Conservation (phyloP, 2,113 vertebrate species). For the Sorex araneus region DNA sequence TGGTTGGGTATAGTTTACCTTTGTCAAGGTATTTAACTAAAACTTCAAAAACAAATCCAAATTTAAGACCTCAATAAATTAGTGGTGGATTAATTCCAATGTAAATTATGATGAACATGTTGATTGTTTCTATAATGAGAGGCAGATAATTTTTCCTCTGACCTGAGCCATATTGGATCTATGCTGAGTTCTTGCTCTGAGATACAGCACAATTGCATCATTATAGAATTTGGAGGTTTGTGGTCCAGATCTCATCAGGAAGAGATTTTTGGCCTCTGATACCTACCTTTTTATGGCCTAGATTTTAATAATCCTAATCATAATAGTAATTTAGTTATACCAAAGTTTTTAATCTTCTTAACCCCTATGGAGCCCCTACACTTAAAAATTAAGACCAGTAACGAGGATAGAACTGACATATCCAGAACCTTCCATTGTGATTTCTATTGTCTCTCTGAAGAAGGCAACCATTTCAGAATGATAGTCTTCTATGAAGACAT, state of each 20-base stretch:
- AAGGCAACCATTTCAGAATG: neutral
- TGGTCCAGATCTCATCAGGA: neutral
- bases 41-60: slow-evolving; percentile 9
- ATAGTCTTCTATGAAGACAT: too few species aligned
- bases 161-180: neutral
- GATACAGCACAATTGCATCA: neutral
- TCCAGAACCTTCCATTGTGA: neutral
- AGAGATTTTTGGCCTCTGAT: neutral
- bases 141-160: neutral
- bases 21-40: neutral
- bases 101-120: neutral
- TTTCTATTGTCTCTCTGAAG: neutral
- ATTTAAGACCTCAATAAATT: neutral
- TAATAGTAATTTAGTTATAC: neutral
- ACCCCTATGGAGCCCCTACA: neutral
- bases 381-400: neutral
- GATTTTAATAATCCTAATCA: neutral
- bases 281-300: neutral
- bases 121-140: neutral
- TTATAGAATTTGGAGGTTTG: neutral
- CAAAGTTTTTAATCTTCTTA: neutral
- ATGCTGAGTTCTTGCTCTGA: neutral
- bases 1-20: neutral
- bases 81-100: neutral
- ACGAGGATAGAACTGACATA: neutral